Base-by-base conservation (phyloP, 2,113 vertebrate genomes). In the Todiramphus chloris region DNA sequence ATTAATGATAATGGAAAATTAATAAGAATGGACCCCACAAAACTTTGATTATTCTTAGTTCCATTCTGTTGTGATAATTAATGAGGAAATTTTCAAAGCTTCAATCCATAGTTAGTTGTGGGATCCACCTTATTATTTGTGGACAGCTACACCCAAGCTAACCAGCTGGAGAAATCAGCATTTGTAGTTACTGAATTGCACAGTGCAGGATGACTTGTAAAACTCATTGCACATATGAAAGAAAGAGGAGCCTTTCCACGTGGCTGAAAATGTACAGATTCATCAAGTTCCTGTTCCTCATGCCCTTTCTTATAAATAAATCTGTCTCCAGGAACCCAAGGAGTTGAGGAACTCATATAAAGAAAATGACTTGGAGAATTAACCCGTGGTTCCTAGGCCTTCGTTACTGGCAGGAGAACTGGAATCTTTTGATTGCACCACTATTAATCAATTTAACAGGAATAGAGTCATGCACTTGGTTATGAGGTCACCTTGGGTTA, bases 401-500 rank as follows among this genome's bases (percentile, higher is more conserved):
- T 56, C 3, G 2, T 14, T 13, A 46, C 73, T 88, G 90, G 92
- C 90, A 87, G 68, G 43, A 80, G 82, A 11, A 3, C 62, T 62
- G 83, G 72, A 92, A 75, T 37, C 79, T 60, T 68, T 88, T 72
- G 85, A 55, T 33, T 48, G 51, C 53, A 55, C 64, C 66, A 5
- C 33, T 10, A 62, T 96, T 37, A 88, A 97, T 96, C 94, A 89
- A 69, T 90, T 95, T 93, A 92, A 96, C 25, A 2, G 83, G 77
- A 92, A 83, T n/a, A 30, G 16, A 39, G 88, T 94, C 94, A 89
- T 87, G 77, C 66, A 84, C 37, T 73, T 56, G 70, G 53, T 83
- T 48, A 79, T 97, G 96, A 96, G 85, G 94, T 95, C 95, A 94
- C 93, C 74, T 50, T 87, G 79, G 96, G 94, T 96, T 89, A 96